Conservation (phyloP, 2,797 vertebrate species). For the Pteropus rufus region DNA sequence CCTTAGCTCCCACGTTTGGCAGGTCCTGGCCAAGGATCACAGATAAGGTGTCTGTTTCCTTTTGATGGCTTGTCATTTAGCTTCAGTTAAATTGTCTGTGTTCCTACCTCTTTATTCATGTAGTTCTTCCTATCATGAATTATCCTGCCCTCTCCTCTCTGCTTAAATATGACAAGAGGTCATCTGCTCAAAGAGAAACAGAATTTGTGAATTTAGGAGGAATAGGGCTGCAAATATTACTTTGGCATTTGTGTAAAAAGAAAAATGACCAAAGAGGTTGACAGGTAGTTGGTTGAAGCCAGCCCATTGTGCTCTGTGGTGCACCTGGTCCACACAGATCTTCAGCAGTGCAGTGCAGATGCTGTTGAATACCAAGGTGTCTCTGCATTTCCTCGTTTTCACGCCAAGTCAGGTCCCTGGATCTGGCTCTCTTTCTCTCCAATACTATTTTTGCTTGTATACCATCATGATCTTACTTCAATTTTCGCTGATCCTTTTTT, state of each 20-base stretch:
- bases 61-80: background rate
- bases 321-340: background rate
- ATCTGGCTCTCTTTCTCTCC: background rate
- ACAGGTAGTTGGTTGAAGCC: background rate
- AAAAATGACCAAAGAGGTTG: background rate
- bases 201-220: constrained; percentile 2
- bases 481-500: background rate
- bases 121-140: background rate
- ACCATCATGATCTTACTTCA: background rate
- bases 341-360: background rate
- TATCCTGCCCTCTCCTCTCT: background rate
- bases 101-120: background rate
- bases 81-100: background rate
- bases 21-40: background rate
- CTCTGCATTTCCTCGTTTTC: background rate
- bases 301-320: background rate
- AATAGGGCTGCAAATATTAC: background rate
- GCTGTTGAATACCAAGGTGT: background rate
- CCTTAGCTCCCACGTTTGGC: background rate
- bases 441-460: background rate
- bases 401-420: background rate
- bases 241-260: constrained; percentile 6
- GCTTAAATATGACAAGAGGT: background rate
- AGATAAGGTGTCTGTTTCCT: background rate
- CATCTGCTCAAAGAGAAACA: background rate